These are phyloP conservation scores for Pseudomyrmex gracilis DNA, from an alignment of 1,140 invertebrate genomes.

Conservation along the genomic window DNA sequence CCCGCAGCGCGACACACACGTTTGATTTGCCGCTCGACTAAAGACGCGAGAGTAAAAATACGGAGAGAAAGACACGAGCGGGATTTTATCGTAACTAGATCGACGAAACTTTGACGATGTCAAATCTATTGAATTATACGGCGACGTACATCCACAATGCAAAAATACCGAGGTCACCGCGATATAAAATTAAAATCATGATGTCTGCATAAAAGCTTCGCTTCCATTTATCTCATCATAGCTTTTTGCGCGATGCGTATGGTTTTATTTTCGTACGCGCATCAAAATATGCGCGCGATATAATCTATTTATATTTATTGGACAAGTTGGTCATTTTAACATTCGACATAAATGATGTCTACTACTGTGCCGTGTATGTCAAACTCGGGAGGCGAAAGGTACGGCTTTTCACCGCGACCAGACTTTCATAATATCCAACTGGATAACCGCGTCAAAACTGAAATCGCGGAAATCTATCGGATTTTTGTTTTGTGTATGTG, in stretches of 20 bases:
- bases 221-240: no score
- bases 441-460: constrained; percentile 41
- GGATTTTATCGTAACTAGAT: constrained; percentile 42
- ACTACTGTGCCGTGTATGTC: background rate
- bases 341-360: constrained; percentile 31
- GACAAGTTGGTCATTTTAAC: background rate
- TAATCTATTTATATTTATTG: background rate
- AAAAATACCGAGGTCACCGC: background rate
- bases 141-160: constrained; percentile 23
- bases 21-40: constrained; percentile 45
- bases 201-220: no score
- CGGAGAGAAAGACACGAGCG: background rate
- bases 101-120: constrained; percentile 46
- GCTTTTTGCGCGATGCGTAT: no score
- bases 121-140: constrained; percentile 11
- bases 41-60: constrained; percentile 20
- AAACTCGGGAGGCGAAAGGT: background rate
- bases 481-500: constrained; percentile 43
- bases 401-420: constrained; percentile 26
- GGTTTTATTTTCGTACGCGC: no score
- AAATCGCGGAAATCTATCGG: constrained; percentile 60
- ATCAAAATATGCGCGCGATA: no score
- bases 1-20: background rate
- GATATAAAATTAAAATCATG: background rate
- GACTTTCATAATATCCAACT: constrained; percentile 45